Conservation (phyloP, 2,113 vertebrate species). For the Phalacrocorax carbo region DNA sequence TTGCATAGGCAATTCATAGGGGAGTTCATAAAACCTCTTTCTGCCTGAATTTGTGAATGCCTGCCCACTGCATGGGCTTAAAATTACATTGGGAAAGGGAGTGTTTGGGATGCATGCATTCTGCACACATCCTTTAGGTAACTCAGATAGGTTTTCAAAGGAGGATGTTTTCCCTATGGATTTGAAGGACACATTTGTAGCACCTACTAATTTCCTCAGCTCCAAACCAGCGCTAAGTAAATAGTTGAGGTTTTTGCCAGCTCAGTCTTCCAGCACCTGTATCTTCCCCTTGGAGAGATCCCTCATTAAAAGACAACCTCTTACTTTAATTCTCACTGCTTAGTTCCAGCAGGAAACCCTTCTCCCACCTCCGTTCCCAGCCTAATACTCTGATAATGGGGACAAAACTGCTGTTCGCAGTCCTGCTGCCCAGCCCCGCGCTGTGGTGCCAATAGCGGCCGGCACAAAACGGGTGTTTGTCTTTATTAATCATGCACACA, state of each 20-base stretch:
- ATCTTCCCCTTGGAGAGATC: neutral
- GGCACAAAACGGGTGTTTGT: neutral
- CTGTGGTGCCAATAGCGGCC: neutral
- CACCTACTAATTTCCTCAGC: neutral
- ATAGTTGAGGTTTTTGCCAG: neutral
- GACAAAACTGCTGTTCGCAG: neutral
- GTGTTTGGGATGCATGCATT: neutral
- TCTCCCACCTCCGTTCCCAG: neutral
- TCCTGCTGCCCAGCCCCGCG: neutral
- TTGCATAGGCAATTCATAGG: slow-evolving; percentile 3
- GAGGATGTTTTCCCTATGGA: neutral
- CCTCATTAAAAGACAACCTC: neutral
- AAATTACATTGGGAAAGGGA: neutral
- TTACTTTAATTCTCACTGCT: neutral
- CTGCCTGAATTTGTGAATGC: neutral
- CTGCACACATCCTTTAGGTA: neutral
- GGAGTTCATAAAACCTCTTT: slow-evolving; percentile 16
- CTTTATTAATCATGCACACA: slow-evolving; percentile 55
- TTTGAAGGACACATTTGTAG: neutral
- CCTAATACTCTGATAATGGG: neutral
- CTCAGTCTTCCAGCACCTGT: neutral
- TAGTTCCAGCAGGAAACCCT: neutral
- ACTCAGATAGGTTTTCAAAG: neutral
- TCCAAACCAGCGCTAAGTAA: neutral
- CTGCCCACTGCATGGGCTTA: neutral